Conservation (phyloP, 2,888 invertebrate genomes). For the Cerastis rubricosa region DNA sequence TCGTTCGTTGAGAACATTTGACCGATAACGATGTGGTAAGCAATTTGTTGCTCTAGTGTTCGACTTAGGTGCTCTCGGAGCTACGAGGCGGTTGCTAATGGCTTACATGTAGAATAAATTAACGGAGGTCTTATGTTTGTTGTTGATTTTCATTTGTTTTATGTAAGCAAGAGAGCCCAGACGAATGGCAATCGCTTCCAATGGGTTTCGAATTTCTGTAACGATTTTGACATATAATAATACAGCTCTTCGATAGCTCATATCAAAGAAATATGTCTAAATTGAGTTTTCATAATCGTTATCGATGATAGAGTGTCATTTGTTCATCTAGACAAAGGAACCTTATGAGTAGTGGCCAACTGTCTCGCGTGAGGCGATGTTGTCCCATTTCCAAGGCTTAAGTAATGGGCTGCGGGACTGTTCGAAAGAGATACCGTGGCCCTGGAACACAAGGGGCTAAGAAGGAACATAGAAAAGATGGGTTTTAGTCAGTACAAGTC, state of each 20-base stretch:
- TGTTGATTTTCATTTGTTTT: conserved; percentile 6
- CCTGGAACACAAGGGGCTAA: too few relatives aligned
- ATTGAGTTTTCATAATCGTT: not conserved
- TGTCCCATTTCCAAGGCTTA: not conserved
- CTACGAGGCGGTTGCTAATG: conserved; percentile 35
- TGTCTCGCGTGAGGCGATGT: not conserved
- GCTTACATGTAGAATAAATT: conserved; percentile 21
- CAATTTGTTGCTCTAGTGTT: conserved; percentile 50
- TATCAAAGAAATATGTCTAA: not conserved
- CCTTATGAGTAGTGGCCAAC: not conserved
- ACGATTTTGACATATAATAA: not conserved
- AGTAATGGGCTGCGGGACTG: too few relatives aligned
- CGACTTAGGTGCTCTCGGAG: conserved; percentile 25
- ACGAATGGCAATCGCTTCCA: not conserved
- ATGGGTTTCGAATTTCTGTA: not conserved
- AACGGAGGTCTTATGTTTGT: conserved; percentile 15
- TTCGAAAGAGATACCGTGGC: too few relatives aligned
- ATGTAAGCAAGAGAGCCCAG: not conserved
- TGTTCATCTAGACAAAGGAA: not conserved
- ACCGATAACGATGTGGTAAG: conserved; percentile 45
- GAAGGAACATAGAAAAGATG: too few relatives aligned
- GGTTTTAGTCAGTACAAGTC: too few relatives aligned
- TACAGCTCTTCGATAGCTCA: not conserved
- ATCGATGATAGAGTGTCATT: not conserved
- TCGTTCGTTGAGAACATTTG: conserved; percentile 39